Evolutionary conservation across 2,888 invertebrate genomes (phyloP), one percentile per base, ranked within the genome.

Genomic region (Cataglyphis cursor): DNA sequence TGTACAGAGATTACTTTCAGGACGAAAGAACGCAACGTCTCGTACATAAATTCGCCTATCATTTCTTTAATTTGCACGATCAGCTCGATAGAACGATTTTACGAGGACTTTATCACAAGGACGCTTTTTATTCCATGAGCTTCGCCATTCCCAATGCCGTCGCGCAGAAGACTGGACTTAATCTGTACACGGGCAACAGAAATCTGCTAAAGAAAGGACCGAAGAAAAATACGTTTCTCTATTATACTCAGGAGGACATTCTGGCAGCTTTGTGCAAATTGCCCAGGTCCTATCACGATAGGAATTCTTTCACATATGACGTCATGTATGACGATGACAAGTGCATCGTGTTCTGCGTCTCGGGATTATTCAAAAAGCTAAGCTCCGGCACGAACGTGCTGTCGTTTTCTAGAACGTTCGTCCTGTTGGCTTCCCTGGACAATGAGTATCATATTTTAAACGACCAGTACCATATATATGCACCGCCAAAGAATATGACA

Each of bases 11-110:
- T 21, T 94, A 90, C 70, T 85, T 92, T 9, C 90, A 85, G 41
- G 85, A 88, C 5, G 78, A 85, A 5, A 86, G 73, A 1, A 88
- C 82, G 38, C 85, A 89, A 15, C 83, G 88, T 0, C 88, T 97
- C 0, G 96, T 96, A 0, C 96, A 96, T 80, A 96, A 96, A 89
- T 97, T 97, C 92, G 93, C 97, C 5, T 96, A 96, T 81, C 96
- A 97, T 84, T 97, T 96, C 94, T 97, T 97, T 91, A 95, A 96
- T 0, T 93, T 97, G 1, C 96, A 97, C 85, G 98, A 98, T 91
- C 94, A 95, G 1, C 95, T 95, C 0, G 96, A 97, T 76, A 95
- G 97, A 38, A 92, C 92, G 0, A 84, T 94, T 0, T 93, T 97
- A 15, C 92, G 95, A 18, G 95, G 96, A 0, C 93, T 97, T 82